phyloP scores from a whole-genome alignment of 1,140 invertebrate genomes.

The Sitophilus oryzae region DNA sequence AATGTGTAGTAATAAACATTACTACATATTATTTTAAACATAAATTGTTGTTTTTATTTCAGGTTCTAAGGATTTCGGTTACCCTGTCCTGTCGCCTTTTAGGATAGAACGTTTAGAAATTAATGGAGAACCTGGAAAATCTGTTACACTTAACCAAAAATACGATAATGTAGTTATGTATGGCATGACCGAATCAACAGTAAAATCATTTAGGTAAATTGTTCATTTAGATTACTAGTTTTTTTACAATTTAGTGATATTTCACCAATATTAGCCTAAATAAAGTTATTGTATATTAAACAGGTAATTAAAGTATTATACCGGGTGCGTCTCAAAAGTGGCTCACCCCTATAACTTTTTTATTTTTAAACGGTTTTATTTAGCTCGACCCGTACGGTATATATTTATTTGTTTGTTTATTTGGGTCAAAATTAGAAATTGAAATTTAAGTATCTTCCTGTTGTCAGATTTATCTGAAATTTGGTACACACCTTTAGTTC shows the following conservation, averaged over 20 bases:
- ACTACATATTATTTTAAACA: background rate
- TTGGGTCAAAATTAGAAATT: too few species aligned
- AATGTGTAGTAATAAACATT: too few species aligned
- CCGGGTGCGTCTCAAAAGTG: too few species aligned
- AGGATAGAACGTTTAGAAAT: constrained; percentile 23
- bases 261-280: background rate
- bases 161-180: constrained; percentile 21
- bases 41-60: constrained; percentile 4
- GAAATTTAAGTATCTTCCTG: too few species aligned
- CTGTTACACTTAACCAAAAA: constrained; percentile 20
- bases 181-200: constrained; percentile 18
- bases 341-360: too few species aligned
- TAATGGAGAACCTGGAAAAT: constrained; percentile 2
- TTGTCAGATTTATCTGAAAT: too few species aligned
- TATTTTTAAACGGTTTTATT: too few species aligned
- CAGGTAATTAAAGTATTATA: too few species aligned
- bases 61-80: constrained; percentile 23
- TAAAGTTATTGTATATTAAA: too few species aligned
- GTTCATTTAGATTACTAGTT: background rate
- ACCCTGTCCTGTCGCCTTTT: constrained; percentile 25
- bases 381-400: too few species aligned
- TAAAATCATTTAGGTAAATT: constrained; percentile 19
- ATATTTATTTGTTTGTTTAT: too few species aligned
- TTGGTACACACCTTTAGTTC: too few species aligned
- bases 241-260: background rate